Evolutionary conservation across 1,140 invertebrate species (phyloP).

Genomic region (Copidosoma floridanum): DNA sequence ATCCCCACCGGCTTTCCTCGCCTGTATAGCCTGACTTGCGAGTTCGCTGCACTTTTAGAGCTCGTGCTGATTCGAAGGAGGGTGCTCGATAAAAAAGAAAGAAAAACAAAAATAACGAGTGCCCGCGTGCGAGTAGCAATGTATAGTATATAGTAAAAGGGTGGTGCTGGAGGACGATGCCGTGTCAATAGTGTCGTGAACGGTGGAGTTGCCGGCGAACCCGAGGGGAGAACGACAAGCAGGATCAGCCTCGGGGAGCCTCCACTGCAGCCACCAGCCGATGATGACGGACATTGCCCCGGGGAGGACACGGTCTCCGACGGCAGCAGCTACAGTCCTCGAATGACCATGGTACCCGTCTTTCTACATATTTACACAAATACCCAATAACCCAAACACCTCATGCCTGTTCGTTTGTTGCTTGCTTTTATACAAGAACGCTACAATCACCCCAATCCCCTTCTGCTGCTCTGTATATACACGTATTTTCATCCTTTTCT

Average conservation of each 20-base stretch:
- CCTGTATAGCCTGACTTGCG: background rate
- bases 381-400: no score
- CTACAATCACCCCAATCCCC: no score
- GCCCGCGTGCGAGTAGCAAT: no score
- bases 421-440: no score
- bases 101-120: background rate
- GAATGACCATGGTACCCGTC: constrained; percentile 8
- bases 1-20: background rate
- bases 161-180: background rate
- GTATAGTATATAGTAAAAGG: background rate
- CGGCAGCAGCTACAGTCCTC: background rate
- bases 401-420: no score
- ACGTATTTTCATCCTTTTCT: no score
- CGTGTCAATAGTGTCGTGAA: no score
- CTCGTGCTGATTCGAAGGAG: background rate
- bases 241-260: background rate
- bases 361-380: no score
- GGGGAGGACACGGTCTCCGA: background rate
- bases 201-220: background rate
- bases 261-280: background rate
- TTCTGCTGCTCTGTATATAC: no score
- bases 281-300: background rate
- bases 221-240: background rate
- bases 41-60: background rate
- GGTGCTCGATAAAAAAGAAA: no score